phyloP scores from a whole-genome alignment of 2,113 vertebrate species.

The Rafetus swinhoei region DNA sequence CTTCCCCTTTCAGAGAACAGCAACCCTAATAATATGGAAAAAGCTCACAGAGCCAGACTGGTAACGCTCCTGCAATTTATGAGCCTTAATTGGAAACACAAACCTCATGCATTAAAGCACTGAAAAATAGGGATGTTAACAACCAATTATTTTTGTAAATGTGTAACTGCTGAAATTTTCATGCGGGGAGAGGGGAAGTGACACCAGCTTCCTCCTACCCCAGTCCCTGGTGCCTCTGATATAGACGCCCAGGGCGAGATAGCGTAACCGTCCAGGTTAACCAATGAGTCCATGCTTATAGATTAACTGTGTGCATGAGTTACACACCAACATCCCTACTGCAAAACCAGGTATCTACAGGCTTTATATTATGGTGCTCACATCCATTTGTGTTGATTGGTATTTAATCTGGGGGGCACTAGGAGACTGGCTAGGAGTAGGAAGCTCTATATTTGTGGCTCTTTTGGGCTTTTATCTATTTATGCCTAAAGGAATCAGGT shows the following conservation, averaged over 20 bases:
- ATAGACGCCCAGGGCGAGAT: no score
- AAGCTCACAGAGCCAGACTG: background rate
- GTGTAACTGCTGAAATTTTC: no score
- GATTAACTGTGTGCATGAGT: no score
- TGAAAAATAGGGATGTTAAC: no score
- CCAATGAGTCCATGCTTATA: no score
- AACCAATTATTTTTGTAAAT: no score
- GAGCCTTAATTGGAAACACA: background rate
- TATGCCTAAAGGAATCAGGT: background rate
- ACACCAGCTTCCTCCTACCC: no score
- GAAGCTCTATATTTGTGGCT: background rate
- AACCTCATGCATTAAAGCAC: background rate
- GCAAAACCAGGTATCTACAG: background rate
- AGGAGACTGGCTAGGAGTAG: background rate
- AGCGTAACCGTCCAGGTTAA: no score
- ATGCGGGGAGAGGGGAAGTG: no score
- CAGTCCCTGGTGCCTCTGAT: no score
- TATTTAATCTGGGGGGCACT: slow-evolving; percentile 3
- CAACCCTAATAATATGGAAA: background rate
- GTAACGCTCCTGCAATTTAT: background rate
- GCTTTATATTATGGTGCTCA: background rate
- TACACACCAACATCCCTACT: no score
- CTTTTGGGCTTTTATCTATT: background rate
- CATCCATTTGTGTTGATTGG: background rate
- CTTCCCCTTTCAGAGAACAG: background rate